Base-by-base conservation (phyloP, 2,888 invertebrate species). In the Cheilosia urbana region DNA sequence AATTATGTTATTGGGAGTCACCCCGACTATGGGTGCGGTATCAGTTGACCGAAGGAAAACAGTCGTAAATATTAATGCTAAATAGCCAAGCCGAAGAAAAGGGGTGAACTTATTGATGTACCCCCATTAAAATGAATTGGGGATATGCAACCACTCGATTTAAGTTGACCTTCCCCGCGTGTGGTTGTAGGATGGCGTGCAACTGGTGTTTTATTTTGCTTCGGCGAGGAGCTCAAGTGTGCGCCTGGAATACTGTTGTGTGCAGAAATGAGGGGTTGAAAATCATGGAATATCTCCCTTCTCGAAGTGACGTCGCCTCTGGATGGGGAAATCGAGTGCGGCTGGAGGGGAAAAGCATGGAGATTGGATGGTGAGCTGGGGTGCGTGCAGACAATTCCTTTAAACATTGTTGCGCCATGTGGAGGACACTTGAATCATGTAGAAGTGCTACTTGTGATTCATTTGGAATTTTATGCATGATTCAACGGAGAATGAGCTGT, bases 1-100 rank as follows among this genome's bases (percentile, higher is more conserved):
- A 84, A 84, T 84, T 84, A 80, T 79, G 79, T 84, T 55, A 79
- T 79, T 69, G 75, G 79, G 73, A 71, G 72, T 45, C 40, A n/a
- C 17, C 34, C 21, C 11, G 19, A n/a, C 49, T 17, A n/a, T n/a
- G 15, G 21, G 24, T 51, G 51, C 51, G 27, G 51, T 15, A 6
- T 24, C n/a, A 11, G 5, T 15, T 11, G 24, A 24, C 13, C 51
- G 1, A 21, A 15, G 37, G 37, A 37, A 37, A 37, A 13, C 37
- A 37, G 40, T 40, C 72, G 69, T 71, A 75, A 79, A 79, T 79
- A 75, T 65, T 79, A 69, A 71, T 75, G 63, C 78, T 73, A 57
- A 63, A 83, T 69, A 55, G 47, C n/a, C 24, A 42, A 17, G 62
- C 30, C 13, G 19, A 21, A 37, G 9, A 76, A 55, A 55, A 60